Conservation (phyloP, 1,140 invertebrate genomes). For the Stegodyphus mimosarum region DNA sequence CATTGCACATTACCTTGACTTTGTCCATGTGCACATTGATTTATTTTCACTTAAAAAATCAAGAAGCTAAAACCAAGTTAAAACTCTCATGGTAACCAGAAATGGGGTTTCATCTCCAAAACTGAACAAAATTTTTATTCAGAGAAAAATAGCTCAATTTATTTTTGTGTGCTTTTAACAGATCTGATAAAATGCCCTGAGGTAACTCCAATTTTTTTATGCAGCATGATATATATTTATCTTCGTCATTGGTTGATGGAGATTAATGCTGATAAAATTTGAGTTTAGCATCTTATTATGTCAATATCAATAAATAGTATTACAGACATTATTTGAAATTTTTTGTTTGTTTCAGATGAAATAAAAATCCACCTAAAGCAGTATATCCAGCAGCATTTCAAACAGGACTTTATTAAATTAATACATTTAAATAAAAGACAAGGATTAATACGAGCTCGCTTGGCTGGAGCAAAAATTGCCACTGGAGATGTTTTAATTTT, state of each 20-base stretch:
- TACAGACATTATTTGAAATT: neutral
- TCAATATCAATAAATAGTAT: too few relatives aligned
- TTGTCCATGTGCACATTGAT: too few relatives aligned
- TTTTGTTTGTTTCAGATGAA: conserved; percentile 71
- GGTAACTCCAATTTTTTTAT: neutral
- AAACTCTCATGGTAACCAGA: too few relatives aligned
- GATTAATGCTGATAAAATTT: too few relatives aligned
- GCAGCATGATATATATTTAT: neutral
- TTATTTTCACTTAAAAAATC: too few relatives aligned
- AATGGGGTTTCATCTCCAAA: too few relatives aligned
- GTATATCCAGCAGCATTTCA: conserved; percentile 74
- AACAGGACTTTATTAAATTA: conserved; percentile 77
- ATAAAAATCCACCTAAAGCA: conserved; percentile 80
- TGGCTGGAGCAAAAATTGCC: conserved; percentile 82
- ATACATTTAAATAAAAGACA: conserved; percentile 79
- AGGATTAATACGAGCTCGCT: conserved; percentile 86
- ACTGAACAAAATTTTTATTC: too few relatives aligned
- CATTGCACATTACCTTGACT: too few relatives aligned
- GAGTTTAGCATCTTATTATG: too few relatives aligned
- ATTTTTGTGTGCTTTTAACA: neutral
- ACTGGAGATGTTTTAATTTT: conserved; percentile 89
- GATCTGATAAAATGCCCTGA: neutral
- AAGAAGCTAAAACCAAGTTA: too few relatives aligned
- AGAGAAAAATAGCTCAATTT: neutral
- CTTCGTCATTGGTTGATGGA: too few relatives aligned